Conservation (phyloP, 2,797 vertebrate species). For the Sebastes wilsoni region DNA sequence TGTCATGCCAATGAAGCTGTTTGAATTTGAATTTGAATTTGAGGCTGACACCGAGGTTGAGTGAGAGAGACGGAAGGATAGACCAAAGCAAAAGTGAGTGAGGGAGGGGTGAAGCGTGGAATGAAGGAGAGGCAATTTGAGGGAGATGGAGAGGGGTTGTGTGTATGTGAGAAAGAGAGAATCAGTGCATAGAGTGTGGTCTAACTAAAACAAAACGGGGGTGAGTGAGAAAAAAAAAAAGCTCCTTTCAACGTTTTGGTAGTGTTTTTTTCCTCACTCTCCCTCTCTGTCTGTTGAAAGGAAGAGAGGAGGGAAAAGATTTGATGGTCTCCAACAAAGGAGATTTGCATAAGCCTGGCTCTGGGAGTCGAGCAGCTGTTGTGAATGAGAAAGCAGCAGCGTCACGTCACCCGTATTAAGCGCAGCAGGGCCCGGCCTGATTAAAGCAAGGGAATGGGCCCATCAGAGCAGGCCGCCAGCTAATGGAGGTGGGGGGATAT, state of each 20-base stretch:
- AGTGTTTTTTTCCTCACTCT: constrained; percentile 61
- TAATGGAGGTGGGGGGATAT: constrained; percentile 66
- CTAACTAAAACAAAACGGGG: constrained; percentile 66
- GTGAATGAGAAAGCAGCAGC: constrained; percentile 82
- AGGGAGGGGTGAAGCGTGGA: constrained; percentile 45
- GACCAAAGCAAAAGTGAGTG: constrained; percentile 42
- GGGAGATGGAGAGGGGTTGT: constrained; percentile 29
- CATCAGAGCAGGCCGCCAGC: constrained; percentile 67
- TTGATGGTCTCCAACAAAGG: constrained; percentile 82
- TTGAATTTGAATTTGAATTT: constrained; percentile 80
- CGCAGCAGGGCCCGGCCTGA: constrained; percentile 76
- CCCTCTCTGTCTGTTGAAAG: constrained; percentile 69
- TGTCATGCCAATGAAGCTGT: constrained; percentile 82
- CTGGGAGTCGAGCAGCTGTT: constrained; percentile 85
- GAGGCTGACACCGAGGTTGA: constrained; percentile 64
- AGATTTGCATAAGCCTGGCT: constrained; percentile 84
- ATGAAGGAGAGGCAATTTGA: constrained; percentile 41
- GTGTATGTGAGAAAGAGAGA: constrained; percentile 30
- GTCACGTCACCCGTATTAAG: constrained; percentile 76
- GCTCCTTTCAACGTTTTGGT: constrained; percentile 60
- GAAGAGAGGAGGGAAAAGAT: constrained; percentile 72
- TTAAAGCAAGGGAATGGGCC: constrained; percentile 78
- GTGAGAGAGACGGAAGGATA: constrained; percentile 21
- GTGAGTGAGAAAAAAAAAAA: constrained; percentile 43
- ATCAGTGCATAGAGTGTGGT: constrained; percentile 56